These are phyloP conservation scores for Drosophila serrata DNA, from an alignment of 1,140 invertebrate species.

Conservation along the genomic window DNA sequence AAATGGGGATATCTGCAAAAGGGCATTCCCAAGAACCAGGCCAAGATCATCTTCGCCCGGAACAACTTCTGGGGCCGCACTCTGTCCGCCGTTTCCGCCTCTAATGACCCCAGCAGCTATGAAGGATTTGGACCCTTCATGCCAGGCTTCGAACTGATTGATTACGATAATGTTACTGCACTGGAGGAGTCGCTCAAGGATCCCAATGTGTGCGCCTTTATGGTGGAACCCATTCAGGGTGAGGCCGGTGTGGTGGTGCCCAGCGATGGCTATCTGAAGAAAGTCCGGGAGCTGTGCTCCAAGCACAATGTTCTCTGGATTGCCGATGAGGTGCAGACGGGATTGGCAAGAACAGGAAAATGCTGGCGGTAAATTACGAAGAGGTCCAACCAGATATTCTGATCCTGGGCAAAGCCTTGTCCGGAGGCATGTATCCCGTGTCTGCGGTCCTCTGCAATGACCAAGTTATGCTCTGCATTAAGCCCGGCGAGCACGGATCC, in stretches of 20 bases:
- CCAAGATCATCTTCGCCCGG: conserved; percentile 95
- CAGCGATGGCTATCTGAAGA: conserved; percentile 93
- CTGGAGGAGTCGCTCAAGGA: conserved; percentile 92
- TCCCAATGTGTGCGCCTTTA: conserved; percentile 96
- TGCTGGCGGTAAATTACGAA: conserved; percentile 96
- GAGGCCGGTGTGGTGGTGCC: conserved; percentile 99
- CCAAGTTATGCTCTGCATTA: conserved; percentile 95
- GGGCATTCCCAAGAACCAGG: conserved; percentile 94
- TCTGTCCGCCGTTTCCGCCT: conserved; percentile 96
- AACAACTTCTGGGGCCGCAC: conserved; percentile 99
- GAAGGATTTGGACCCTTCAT: conserved; percentile 97
- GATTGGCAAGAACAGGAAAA: conserved; percentile 95
- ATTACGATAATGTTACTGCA: conserved; percentile 94
- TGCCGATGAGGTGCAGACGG: conserved; percentile 97
- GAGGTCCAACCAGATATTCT: conserved; percentile 97
- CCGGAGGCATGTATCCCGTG: conserved; percentile 98
- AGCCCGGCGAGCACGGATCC: conserved; percentile 98
- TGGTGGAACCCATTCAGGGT: conserved; percentile 99
- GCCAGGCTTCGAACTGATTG: conserved; percentile 95
- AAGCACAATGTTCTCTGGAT: conserved; percentile 99
- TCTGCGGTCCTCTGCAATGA: conserved; percentile 85
- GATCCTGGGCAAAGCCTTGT: conserved; percentile 98
- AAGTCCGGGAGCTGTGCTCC: conserved; percentile 95
- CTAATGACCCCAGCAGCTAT: conserved; percentile 95
- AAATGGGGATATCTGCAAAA: conserved; percentile 98